Percentiles rank a stretch among this genome's conserved stretches.
These are phyloP conservation scores for Sorex fumeus DNA, from an alignment of 2,113 vertebrate genomes.

Conservation along the genomic window DNA sequence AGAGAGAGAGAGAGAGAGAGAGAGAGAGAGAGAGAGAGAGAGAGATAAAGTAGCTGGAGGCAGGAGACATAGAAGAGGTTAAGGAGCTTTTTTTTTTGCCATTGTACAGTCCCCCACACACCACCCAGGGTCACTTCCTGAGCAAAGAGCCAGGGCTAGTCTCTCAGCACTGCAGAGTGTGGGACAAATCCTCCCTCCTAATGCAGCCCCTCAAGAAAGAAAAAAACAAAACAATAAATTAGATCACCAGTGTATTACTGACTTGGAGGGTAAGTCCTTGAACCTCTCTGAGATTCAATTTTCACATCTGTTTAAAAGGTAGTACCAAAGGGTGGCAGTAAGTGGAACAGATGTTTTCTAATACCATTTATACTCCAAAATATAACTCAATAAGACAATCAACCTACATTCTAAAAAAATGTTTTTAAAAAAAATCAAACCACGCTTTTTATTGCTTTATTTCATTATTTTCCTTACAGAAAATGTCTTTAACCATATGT, in stretches of 20 bases:
- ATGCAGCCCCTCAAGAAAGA: too few species aligned
- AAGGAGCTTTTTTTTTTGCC: too few species aligned
- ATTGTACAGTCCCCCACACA: too few species aligned
- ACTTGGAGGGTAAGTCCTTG: slow-evolving; percentile 43
- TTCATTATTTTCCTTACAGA: slow-evolving; percentile 44
- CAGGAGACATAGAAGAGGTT: background rate
- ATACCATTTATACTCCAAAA: slow-evolving; percentile 19
- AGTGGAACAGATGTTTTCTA: slow-evolving; percentile 24
- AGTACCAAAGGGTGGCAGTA: background rate
- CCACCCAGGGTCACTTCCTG: too few species aligned
- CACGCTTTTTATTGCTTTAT: slow-evolving; percentile 23
- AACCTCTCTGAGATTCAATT: background rate
- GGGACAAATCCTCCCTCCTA: too few species aligned
- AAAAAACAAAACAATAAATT: too few species aligned
- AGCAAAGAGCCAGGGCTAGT: too few species aligned
- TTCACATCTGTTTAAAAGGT: too few species aligned
- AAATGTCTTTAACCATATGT: background rate
- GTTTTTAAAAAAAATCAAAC: background rate
- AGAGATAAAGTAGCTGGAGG: background rate
- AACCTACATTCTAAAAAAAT: slow-evolving; percentile 2
- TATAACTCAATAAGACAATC: slow-evolving; percentile 22
- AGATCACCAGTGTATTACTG: slow-evolving; percentile 19
- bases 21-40: background rate
- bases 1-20: background rate
- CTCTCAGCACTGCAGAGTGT: too few species aligned